Evolutionary conservation across 1,140 invertebrate genomes (phyloP).

Genomic region (Leptinotarsa undecemlineata): DNA sequence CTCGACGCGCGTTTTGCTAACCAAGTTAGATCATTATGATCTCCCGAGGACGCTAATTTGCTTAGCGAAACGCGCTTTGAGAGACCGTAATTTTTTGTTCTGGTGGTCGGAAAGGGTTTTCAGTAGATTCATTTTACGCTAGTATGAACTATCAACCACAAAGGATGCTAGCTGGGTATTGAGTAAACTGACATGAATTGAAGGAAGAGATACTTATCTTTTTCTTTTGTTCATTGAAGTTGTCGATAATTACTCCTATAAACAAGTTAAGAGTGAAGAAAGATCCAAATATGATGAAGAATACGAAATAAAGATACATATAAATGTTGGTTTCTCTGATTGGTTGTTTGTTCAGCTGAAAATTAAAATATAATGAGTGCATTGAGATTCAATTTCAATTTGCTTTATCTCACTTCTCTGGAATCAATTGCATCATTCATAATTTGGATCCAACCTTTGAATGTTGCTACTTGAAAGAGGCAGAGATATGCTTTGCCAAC

Average conservation of each 20-base stretch:
- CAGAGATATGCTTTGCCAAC: conserved; percentile 96
- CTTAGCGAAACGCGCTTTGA: too few species aligned
- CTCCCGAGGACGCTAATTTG: too few species aligned
- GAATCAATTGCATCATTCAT: conserved; percentile 98
- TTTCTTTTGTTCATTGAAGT: conserved; percentile 99
- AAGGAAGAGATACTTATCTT: conserved; percentile 66
- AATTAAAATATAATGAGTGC: conserved; percentile 35
- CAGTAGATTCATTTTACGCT: too few species aligned
- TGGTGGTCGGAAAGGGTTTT: too few species aligned
- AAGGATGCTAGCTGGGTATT: background rate
- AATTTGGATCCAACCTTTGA: conserved; percentile 93
- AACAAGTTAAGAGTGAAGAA: conserved; percentile 98
- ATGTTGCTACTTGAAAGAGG: conserved; percentile 98
- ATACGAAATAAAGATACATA: conserved; percentile 98
- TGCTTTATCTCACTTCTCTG: conserved; percentile 71
- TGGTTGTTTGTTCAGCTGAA: conserved; percentile 86
- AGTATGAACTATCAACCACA: too few species aligned
- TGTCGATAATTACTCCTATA: conserved; percentile 98
- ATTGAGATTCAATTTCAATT: background rate
- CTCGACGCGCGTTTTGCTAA: too few species aligned
- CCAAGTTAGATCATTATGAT: too few species aligned
- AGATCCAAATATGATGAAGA: conserved; percentile 96
- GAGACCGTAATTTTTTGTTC: too few species aligned
- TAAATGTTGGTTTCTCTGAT: conserved; percentile 92
- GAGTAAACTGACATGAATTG: background rate